A percentile compares a stretch with the other conserved stretches of the same genome.
phyloP scores from a whole-genome alignment of 2,113 vertebrate species.

The Notarius lentiginosus region DNA sequence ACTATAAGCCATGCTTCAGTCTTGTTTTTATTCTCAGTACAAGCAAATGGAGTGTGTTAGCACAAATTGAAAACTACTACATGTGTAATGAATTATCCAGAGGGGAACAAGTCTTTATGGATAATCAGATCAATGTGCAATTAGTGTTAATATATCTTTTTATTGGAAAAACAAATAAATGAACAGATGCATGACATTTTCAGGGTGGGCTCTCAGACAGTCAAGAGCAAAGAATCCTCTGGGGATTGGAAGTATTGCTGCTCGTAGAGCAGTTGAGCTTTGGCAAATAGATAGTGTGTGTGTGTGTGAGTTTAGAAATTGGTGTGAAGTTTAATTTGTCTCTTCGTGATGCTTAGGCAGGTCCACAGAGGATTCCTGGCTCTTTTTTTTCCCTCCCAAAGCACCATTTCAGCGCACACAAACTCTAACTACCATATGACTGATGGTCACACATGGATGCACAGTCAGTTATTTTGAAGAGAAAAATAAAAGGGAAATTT shows the following conservation, averaged over 20 bases:
- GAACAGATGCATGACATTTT: neutral
- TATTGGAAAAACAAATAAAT: constrained; percentile 40
- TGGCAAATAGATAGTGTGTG: neutral
- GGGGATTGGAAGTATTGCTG: constrained; percentile 23
- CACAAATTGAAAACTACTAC: constrained; percentile 1
- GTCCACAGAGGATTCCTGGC: constrained; percentile 24
- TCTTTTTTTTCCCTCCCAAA: neutral
- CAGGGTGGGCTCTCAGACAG: neutral
- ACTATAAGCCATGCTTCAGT: neutral
- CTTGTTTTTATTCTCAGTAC: constrained; percentile 5
- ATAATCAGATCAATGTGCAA: constrained; percentile 58
- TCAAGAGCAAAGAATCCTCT: constrained; percentile 1
- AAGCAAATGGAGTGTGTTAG: constrained; percentile 2
- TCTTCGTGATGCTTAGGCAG: constrained; percentile 14
- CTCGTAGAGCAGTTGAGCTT: constrained; percentile 13
- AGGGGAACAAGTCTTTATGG: constrained; percentile 42
- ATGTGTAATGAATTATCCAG: constrained; percentile 34
- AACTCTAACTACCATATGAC: neutral
- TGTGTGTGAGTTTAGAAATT: constrained; percentile 27
- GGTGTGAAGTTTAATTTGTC: constrained; percentile 44
- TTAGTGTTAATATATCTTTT: constrained; percentile 57
- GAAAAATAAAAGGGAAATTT: neutral
- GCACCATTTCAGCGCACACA: neutral
- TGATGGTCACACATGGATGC: neutral
- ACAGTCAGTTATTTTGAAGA: constrained; percentile 4